Percentiles rank a stretch among this genome's conserved stretches.
phyloP scores from a whole-genome alignment of 1,140 invertebrate species.

The Maconellicoccus hirsutus region DNA sequence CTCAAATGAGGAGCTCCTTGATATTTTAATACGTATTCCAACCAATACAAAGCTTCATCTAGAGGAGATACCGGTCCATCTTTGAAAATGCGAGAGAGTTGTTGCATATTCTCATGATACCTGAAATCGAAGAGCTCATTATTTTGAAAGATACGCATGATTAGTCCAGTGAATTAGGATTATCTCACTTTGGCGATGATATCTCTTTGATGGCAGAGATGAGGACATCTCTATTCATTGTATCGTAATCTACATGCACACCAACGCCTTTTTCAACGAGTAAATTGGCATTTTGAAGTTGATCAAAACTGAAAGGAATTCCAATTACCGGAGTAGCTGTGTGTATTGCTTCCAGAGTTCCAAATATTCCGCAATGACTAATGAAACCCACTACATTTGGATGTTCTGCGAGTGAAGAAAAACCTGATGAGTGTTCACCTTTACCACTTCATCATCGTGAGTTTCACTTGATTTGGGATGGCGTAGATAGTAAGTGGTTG shows the following conservation, averaged over 20 bases:
- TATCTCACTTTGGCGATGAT: neutral
- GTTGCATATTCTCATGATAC: constrained; percentile 19
- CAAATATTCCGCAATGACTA: constrained; percentile 56
- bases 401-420: constrained; percentile 40
- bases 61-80: constrained; percentile 33
- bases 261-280: constrained; percentile 16
- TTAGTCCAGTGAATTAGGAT: too few relatives aligned
- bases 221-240: neutral
- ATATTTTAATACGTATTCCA: constrained; percentile 41
- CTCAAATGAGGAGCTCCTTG: constrained; percentile 32
- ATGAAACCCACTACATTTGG: constrained; percentile 54
- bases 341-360: constrained; percentile 55
- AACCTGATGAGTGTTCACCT: too few relatives aligned
- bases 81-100: constrained; percentile 19
- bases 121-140: constrained; percentile 7
- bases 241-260: neutral
- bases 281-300: constrained; percentile 40
- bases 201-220: neutral
- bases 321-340: constrained; percentile 56
- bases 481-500: too few relatives aligned
- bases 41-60: constrained; percentile 45
- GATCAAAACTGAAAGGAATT: constrained; percentile 53
- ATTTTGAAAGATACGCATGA: neutral
- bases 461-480: too few relatives aligned
- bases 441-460: too few relatives aligned